A percentile compares a stretch with the other conserved stretches of the same genome.
Evolutionary conservation across 2,888 invertebrate genomes (phyloP).

Genomic region (Epinotia nisella): DNA sequence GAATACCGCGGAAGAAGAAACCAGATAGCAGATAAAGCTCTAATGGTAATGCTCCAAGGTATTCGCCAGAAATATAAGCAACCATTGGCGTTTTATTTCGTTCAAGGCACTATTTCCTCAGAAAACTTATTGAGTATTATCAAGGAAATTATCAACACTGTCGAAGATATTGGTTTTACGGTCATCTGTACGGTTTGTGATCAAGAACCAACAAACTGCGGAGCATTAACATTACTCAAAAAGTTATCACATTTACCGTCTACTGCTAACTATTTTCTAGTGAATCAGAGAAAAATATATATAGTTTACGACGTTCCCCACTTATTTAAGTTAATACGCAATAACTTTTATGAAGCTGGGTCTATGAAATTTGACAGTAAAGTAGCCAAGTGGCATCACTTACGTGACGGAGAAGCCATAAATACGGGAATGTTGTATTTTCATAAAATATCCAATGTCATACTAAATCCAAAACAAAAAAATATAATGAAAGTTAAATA

Average conservation of each 20-base stretch:
- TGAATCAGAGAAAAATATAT: neutral
- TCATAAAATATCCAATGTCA: neutral
- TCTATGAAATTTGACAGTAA: neutral
- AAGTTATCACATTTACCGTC: neutral
- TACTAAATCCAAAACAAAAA: neutral
- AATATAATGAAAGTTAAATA: conserved; percentile 48
- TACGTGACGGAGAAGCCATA: neutral
- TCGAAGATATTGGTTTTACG: conserved; percentile 16
- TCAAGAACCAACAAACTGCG: conserved; percentile 41
- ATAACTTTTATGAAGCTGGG: conserved; percentile 2
- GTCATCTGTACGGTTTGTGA: conserved; percentile 41
- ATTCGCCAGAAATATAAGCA: conserved; percentile 35
- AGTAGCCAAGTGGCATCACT: neutral
- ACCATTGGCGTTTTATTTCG: conserved; percentile 44
- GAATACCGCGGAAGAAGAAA: neutral
- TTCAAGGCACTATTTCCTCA: conserved; percentile 28
- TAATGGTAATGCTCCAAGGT: conserved; percentile 41
- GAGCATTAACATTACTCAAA: neutral
- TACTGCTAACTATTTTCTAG: neutral
- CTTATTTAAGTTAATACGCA: neutral
- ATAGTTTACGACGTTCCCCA: conserved; percentile 3
- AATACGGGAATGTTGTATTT: neutral
- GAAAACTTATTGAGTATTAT: conserved; percentile 38
- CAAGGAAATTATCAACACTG: conserved; percentile 21
- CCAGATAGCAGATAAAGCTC: conserved; percentile 19